Percentiles rank a stretch among this genome's conserved stretches.
Conservation (phyloP, 2,888 invertebrate species). For the Cataglyphis altisquamis region DNA sequence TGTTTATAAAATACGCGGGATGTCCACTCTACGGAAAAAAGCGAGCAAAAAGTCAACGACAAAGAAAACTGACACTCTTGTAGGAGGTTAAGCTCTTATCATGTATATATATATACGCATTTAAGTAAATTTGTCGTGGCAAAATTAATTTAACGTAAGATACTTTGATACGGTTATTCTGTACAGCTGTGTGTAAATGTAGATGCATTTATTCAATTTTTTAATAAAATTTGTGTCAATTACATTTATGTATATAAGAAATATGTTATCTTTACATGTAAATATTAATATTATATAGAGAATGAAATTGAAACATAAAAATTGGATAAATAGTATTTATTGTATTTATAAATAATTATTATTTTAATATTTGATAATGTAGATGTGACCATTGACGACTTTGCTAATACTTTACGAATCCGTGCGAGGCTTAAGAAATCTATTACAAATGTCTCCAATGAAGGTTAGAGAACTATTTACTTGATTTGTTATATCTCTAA, state of each 20-base stretch:
- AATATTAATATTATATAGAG: neutral
- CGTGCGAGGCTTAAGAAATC: conserved; percentile 83
- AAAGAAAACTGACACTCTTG: conserved; percentile 42
- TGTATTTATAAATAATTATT: neutral
- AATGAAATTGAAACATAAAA: neutral
- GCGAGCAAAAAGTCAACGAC: conserved; percentile 36
- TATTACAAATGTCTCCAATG: conserved; percentile 63
- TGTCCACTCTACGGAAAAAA: conserved; percentile 63
- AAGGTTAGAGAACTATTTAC: conserved; percentile 62
- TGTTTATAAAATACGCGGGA: conserved; percentile 44
- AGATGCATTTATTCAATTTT: neutral
- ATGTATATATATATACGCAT: neutral
- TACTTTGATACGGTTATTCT: neutral
- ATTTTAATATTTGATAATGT: conserved; percentile 60
- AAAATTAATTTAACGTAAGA: neutral
- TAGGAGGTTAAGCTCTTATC: conserved; percentile 65
- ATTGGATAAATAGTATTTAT: neutral
- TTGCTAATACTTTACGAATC: conserved; percentile 88
- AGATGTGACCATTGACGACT: conserved; percentile 90
- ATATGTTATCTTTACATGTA: neutral
- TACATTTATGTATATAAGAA: neutral
- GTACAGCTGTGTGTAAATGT: neutral
- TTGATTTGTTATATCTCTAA: neutral
- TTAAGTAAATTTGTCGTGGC: neutral
- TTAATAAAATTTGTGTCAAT: neutral